Evolutionary conservation across 2,888 invertebrate genomes (phyloP), one percentile per base, ranked within the genome.

Genomic region (Liodrosophila aerea): DNA sequence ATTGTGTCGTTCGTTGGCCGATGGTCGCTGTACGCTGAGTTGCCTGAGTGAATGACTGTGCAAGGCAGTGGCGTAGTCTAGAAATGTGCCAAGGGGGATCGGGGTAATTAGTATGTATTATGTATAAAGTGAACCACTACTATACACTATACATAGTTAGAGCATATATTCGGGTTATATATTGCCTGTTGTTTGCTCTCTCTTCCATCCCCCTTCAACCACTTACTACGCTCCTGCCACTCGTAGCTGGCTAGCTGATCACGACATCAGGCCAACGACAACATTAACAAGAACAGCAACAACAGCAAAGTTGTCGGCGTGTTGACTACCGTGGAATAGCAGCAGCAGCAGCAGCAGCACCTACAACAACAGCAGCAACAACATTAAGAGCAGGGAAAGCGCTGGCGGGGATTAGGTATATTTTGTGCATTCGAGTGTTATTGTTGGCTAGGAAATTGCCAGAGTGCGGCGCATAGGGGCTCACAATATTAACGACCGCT

Each of bases 1-100:
- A 78, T 66, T 75, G 71, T 64, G 77, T 68, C 63, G 73, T 60
- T 68, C 50, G 64, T 59, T 69, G 59, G 50, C 64, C 57, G 49
- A 41, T 49, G 37, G 46, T 18, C 54, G n/a, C n/a, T n/a, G n/a
- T n/a, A n/a, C n/a, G n/a, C 39, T 13, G 18, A 41, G 13, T 44
- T 45, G 18, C 5, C 15, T 11, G 12, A 11, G 16, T 39, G 50
- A 50, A 50, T 50, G 40, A 50, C 40, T 49, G 8, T 29, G 29
- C 13, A 27, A 7, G 2, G n/a, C 29, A 22, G 41, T 5, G 30
- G 22, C 12, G 29, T 29, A 22, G 40, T 11, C 44, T 16, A 15
- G 27, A 22, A 22, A 4, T 22, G 29, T 34, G 13, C 43, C 46
- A 44, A 45, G 40, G 47, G 49, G 18, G 52, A 27, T 60, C 30